These are phyloP conservation scores for Onychostruthus taczanowskii DNA, from an alignment of 2,113 vertebrate genomes.

Conservation along the genomic window DNA sequence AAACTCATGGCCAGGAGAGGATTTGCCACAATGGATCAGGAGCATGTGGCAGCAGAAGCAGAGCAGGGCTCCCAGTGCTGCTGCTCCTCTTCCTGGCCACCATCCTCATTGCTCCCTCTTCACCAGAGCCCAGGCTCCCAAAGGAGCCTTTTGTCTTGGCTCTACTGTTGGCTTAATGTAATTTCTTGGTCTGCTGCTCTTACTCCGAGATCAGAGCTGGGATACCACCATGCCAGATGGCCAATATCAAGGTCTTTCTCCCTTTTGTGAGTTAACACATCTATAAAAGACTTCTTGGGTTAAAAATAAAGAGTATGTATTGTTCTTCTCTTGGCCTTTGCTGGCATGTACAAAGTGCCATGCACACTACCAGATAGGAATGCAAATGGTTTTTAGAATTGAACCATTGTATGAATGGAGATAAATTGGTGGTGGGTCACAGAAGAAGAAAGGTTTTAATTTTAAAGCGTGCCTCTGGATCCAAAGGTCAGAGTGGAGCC, in stretches of 20 bases:
- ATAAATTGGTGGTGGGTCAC: neutral
- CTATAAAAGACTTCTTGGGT: neutral
- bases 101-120: neutral
- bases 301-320: neutral
- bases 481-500: constrained; percentile 22
- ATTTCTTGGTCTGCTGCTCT: neutral
- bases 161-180: neutral
- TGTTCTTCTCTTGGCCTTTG: neutral
- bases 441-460: constrained; percentile 9
- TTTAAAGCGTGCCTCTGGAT: constrained; percentile 18
- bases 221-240: neutral
- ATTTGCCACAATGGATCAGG: neutral
- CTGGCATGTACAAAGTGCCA: neutral
- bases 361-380: neutral
- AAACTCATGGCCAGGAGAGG: neutral
- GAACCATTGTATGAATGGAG: neutral
- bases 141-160: neutral
- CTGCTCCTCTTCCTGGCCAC: neutral
- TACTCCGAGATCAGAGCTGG: neutral
- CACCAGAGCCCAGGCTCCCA: neutral
- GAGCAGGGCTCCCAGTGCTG: neutral
- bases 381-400: neutral
- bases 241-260: neutral
- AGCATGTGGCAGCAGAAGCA: neutral
- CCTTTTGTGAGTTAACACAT: neutral